A percentile compares a stretch with the other conserved stretches of the same genome.
phyloP scores from a whole-genome alignment of 2,113 vertebrate genomes.

The Erythrolamprus reginae region DNA sequence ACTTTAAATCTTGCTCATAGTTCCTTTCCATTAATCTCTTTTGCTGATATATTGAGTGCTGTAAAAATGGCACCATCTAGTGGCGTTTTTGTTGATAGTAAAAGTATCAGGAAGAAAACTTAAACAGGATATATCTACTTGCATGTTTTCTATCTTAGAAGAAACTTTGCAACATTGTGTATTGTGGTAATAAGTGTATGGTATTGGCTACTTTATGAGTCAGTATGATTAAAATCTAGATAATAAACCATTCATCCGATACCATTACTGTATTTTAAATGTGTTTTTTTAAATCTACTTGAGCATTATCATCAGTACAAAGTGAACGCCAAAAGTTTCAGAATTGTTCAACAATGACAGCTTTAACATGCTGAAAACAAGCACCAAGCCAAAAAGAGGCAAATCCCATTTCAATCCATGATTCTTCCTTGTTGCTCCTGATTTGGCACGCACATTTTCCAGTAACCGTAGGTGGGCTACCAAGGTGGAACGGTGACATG shows the following conservation, averaged over 20 bases:
- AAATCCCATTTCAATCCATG: not conserved
- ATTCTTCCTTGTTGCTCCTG: not conserved
- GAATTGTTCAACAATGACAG: not conserved
- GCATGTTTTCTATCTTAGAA: not conserved
- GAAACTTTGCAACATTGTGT: not conserved
- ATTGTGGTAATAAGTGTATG: not conserved
- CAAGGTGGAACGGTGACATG: too few relatives aligned
- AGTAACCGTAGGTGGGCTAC: too few relatives aligned
- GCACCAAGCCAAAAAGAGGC: not conserved
- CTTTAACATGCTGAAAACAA: not conserved
- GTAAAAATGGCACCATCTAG: not conserved
- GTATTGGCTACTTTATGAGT: not conserved
- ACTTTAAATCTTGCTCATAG: not conserved
- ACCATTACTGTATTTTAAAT: not conserved
- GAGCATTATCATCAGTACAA: not conserved
- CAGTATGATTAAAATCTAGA: not conserved
- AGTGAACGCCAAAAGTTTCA: not conserved
- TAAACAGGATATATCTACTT: not conserved
- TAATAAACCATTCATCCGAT: not conserved
- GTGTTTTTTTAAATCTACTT: not conserved
- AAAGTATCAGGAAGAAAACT: not conserved
- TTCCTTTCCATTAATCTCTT: not conserved
- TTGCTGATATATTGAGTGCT: not conserved
- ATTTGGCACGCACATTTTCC: not conserved
- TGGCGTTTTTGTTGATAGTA: not conserved